Evolutionary conservation across 2,888 invertebrate genomes (phyloP), one percentile per base, ranked within the genome.

Genomic region (Hipparchia semele): DNA sequence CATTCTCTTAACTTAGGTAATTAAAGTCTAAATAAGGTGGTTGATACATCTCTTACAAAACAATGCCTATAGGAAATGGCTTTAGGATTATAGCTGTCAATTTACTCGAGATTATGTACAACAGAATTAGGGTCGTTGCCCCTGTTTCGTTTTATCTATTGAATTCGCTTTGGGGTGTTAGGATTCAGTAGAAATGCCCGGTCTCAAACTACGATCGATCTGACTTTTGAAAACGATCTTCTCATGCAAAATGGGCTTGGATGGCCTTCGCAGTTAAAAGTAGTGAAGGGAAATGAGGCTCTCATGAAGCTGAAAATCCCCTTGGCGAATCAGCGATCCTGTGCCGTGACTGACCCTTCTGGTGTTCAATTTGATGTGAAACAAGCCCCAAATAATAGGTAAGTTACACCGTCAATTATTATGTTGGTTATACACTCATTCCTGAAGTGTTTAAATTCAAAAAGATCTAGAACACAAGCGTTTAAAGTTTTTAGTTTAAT

Each of bases 171-270:
- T n/a, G 53, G 67, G 13, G 10, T 51, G 12, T 70, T 64, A 76
- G 70, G 64, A 46, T 58, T 72, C 10, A 54, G 67, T 45, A n/a
- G 9, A 51, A 39, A 53, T 10, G 82, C 73, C 7, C 49, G 68
- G 9, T 76, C 81, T 3, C 80, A 80, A 71, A 77, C 78, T 58
- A 51, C 79, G 4, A 76, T 80, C 65, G 81, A 82, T 39, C 73
- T 91, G 9, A 74, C 80, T 2, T 76, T 90, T 62, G 79, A 82
- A 2, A 86, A 89, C 75, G 82, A 86, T 2, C 80, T 90, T 39
- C 81, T 83, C 39, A 86, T 91, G 84, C 90, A 90, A 73, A 82
- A 83, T 58, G 93, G 93, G 0, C 77, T 90, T 53, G 92, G 91
- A 2, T 90, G 89, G 90, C 93, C 93, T 0, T 76, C 83, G 9